Conservation (phyloP, 2,113 vertebrate genomes). For the Actenoides lindsayi region DNA sequence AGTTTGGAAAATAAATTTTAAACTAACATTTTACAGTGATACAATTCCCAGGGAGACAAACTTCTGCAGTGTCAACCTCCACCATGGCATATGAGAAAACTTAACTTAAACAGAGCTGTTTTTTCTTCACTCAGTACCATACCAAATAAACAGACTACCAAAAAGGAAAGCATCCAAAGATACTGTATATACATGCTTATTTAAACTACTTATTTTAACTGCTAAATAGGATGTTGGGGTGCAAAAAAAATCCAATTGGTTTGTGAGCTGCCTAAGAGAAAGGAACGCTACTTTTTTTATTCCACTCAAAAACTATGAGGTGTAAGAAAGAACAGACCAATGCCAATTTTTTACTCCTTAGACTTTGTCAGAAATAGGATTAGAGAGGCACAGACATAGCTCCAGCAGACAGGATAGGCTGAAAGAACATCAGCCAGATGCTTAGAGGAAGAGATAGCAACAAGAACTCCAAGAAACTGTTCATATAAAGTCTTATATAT, state of each 20-base stretch:
- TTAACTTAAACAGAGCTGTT: neutral
- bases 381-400: neutral
- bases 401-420: neutral
- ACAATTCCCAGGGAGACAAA: neutral
- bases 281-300: neutral
- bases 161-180: neutral
- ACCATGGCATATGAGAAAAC: neutral
- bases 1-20: neutral
- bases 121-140: neutral
- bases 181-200: neutral
- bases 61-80: neutral
- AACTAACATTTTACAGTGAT: neutral
- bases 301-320: neutral
- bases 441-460: neutral
- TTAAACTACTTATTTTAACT: neutral
- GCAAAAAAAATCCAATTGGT: neutral
- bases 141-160: neutral
- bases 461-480: neutral
- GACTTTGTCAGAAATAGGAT: neutral
- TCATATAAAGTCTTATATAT: neutral
- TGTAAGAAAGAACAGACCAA: neutral
- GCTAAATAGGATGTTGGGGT: neutral
- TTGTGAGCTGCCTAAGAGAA: neutral
- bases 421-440: neutral
- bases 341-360: neutral